A percentile compares a stretch with the other conserved stretches of the same genome.
Evolutionary conservation across 2,797 vertebrate species (phyloP).

Genomic region (Merluccius polli): DNA sequence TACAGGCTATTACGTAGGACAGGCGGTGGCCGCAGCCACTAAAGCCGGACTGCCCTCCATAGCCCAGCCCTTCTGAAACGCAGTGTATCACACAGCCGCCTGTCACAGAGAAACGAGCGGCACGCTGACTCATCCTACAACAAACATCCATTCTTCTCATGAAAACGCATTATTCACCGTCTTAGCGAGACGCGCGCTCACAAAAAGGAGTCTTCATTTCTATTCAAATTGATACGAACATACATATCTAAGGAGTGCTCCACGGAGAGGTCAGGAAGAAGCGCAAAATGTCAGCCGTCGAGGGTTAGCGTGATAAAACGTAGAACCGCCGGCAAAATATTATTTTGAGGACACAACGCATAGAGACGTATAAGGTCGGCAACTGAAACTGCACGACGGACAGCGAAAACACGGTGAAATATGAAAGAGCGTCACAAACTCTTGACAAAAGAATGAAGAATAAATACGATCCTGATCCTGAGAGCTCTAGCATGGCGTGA

Average conservation of each 20-base stretch:
- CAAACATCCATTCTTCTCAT: background rate
- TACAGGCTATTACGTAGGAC: constrained; percentile 64
- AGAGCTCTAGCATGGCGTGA: constrained; percentile 5
- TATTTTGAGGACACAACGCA: background rate
- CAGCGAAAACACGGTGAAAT: constrained; percentile 2
- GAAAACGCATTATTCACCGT: background rate
- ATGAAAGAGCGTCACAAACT: constrained; percentile 12
- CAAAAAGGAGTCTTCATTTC: background rate
- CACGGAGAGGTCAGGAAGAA: background rate
- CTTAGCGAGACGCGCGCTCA: background rate
- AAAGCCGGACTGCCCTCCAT: constrained; percentile 52
- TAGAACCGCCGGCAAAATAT: background rate
- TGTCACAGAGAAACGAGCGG: background rate
- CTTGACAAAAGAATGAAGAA: constrained; percentile 23
- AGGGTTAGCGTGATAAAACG: background rate
- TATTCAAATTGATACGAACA: background rate
- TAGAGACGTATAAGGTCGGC: background rate
- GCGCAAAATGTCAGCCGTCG: background rate
- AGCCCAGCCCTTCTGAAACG: background rate
- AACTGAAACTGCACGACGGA: constrained; percentile 15
- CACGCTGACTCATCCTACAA: background rate
- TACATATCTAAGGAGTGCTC: background rate
- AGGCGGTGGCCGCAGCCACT: constrained; percentile 56
- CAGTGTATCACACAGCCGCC: background rate
- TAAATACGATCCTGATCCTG: background rate